Percentiles rank a stretch among this genome's conserved stretches.
phyloP scores from a whole-genome alignment of 2,113 vertebrate genomes.

The Leiothrix lutea region DNA sequence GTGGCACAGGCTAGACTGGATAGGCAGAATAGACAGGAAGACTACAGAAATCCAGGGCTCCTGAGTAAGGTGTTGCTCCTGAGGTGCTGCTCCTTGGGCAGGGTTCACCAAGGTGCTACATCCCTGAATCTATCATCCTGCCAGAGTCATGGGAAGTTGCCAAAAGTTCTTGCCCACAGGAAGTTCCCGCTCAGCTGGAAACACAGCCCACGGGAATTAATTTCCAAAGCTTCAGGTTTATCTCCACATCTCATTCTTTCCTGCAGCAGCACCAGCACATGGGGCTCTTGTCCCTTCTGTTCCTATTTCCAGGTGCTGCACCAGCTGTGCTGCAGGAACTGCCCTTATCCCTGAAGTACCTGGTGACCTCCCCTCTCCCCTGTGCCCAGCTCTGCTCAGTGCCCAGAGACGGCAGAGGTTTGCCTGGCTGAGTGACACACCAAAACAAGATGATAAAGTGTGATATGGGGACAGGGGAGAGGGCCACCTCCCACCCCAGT shows the following conservation, averaged over 20 bases:
- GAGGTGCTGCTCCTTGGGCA: background rate
- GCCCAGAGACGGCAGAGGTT: background rate
- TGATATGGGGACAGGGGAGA: rapidly evolving
- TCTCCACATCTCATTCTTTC: background rate
- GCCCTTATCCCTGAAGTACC: background rate
- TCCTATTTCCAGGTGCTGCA: background rate
- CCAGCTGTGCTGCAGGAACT: background rate
- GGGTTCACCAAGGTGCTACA: background rate
- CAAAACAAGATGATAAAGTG: background rate
- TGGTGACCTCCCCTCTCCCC: background rate
- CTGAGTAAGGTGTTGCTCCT: background rate
- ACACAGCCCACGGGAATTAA: background rate
- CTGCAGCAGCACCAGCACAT: background rate
- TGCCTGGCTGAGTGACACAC: background rate
- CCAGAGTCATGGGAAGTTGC: background rate
- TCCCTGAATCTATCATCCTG: background rate
- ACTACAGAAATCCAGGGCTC: background rate
- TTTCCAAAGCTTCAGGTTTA: background rate
- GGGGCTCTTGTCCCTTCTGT: background rate
- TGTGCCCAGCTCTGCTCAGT: background rate
- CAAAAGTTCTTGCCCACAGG: background rate
- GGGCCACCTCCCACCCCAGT: background rate
- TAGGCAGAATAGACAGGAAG: background rate
- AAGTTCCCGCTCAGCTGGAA: rapidly evolving
- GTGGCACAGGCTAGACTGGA: background rate